Percentiles rank a stretch among this genome's conserved stretches.
Conservation (phyloP, 2,113 vertebrate genomes). For the Hystrix cristata region DNA sequence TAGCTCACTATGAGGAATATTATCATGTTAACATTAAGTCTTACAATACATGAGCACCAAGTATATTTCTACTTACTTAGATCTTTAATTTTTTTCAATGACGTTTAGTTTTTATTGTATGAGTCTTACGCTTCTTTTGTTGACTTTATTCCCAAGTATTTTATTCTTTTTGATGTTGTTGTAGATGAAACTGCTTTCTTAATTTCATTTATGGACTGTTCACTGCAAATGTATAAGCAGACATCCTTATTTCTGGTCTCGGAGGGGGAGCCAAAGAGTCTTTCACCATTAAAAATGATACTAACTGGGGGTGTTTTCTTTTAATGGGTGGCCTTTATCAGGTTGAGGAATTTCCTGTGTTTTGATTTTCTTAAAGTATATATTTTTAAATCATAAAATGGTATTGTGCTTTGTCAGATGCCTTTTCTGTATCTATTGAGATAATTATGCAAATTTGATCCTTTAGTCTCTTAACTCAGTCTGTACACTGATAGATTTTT, state of each 20-base stretch:
- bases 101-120: constrained; percentile 27
- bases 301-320: neutral
- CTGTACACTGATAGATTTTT: neutral
- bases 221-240: neutral
- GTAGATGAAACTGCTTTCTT: neutral
- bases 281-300: neutral
- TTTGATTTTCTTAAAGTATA: constrained; percentile 4
- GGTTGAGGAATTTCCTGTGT: neutral
- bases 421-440: neutral
- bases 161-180: constrained; percentile 2
- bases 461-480: neutral
- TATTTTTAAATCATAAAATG: neutral
- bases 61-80: neutral
- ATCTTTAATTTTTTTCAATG: neutral
- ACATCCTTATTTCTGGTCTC: neutral
- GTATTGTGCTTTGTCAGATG: neutral
- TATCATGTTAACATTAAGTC: neutral
- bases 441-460: neutral
- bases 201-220: constrained; percentile 53
- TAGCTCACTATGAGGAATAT: neutral
- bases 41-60: neutral
- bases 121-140: neutral
- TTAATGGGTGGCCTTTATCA: neutral
- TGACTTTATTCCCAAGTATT: neutral
- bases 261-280: neutral